phyloP scores from a whole-genome alignment of 2,797 vertebrate species.

The Paedocypris micromegethes region DNA sequence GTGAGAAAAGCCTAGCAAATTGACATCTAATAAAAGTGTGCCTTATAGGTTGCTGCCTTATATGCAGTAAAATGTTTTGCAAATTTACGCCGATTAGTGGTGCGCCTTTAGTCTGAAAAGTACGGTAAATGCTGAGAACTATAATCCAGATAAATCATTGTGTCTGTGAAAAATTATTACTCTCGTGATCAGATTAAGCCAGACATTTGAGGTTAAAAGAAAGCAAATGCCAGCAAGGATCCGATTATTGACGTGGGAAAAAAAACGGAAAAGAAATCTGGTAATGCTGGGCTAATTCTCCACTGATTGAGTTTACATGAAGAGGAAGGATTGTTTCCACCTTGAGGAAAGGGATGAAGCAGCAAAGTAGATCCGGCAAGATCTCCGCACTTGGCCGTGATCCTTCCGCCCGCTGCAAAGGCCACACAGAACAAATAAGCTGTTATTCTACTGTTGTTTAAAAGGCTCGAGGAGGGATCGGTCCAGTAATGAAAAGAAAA shows the following conservation, averaged over 20 bases:
- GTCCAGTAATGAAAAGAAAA: slow-evolving; percentile 77
- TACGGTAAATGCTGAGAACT: too few relatives aligned
- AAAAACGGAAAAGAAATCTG: slow-evolving; percentile 30
- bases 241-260: slow-evolving; percentile 41
- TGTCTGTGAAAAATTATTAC: slow-evolving; percentile 14
- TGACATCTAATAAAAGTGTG: too few relatives aligned
- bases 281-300: slow-evolving; percentile 41
- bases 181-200: slow-evolving; percentile 17
- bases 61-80: too few relatives aligned
- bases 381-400: slow-evolving; percentile 41
- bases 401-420: slow-evolving; percentile 49
- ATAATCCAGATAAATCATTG: not conserved
- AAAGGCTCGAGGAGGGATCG: slow-evolving; percentile 66
- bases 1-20: too few relatives aligned
- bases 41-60: too few relatives aligned
- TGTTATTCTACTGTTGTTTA: slow-evolving; percentile 72
- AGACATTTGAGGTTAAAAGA: slow-evolving; percentile 23
- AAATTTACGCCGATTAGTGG: too few relatives aligned
- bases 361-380: slow-evolving; percentile 47
- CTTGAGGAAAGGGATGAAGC: slow-evolving; percentile 38
- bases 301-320: slow-evolving; percentile 49
- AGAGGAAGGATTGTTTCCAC: slow-evolving; percentile 53
- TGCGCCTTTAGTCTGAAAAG: too few relatives aligned
- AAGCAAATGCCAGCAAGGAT: not conserved
- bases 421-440: slow-evolving; percentile 68